Evolutionary conservation across 2,113 vertebrate genomes (phyloP), one percentile per base, ranked within the genome.

Genomic region (Psophia crepitans): DNA sequence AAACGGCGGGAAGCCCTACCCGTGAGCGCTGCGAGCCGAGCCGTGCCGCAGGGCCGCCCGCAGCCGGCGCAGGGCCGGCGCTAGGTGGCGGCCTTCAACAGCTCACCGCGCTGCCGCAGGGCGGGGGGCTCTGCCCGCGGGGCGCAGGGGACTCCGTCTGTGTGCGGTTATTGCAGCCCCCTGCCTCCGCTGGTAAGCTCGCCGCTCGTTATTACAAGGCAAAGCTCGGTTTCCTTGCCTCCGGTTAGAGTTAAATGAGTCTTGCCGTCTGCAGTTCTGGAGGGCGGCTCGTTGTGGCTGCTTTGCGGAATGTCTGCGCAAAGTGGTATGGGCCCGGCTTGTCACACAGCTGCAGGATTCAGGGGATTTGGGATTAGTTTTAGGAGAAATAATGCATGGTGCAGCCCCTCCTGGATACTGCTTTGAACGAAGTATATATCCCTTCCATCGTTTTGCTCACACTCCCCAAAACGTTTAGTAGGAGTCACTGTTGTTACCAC

Each of bases 81-180:
- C 97, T 90, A 98, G 98, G 81, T 98, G 98, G 68, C 97, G 89
- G 44, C 9, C 89, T 93, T 91, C 22, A 80, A 77, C 88, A 60
- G 33, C 83, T 7, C 92, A 54, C 70, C 0, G 49, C 26, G 5
- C 70, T 20, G 9, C 14, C 44, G 4, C 15, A 20, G n/a, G n/a
- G n/a, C n/a, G n/a, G 32, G 26, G 61, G 76, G 92, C 79, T 58
- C 7, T 11, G 64, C 44, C 61, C 68, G 0, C 27, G 23, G 75
- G 17, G 20, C 39, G 2, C 35, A 3, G 2, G 16, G 7, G 5
- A 3, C 5, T 11, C 18, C 51, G 22, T 14, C 49, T 14, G n/a
- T 14, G 43, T 15, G 43, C 43, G 16, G 43, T 12, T 39, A 3
- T 1, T 37, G 84, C 65, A 2, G 21, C 2, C 28, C n/a, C 43